Conservation (phyloP, 1,140 invertebrate genomes). For the Drosophila sturtevanti region DNA sequence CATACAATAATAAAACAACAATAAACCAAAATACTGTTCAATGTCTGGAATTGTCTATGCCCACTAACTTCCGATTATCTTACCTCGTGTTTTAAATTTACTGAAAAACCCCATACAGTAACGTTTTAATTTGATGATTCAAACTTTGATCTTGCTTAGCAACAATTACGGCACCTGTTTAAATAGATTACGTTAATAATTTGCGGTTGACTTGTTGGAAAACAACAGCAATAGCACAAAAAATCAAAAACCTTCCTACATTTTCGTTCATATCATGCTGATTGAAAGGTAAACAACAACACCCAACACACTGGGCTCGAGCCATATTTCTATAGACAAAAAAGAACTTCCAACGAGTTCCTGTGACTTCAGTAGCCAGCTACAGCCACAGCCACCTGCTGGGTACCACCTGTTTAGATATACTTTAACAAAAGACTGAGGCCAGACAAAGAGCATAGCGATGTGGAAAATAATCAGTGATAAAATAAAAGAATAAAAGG, state of each 20-base stretch:
- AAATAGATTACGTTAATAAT: conserved; percentile 39
- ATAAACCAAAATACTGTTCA: background rate
- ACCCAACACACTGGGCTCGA: background rate
- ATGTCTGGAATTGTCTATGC: conserved; percentile 32
- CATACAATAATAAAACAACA: background rate
- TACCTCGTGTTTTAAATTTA: background rate
- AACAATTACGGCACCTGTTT: conserved; percentile 12
- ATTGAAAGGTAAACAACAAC: conserved; percentile 76
- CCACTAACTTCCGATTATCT: conserved; percentile 25
- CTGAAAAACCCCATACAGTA: conserved; percentile 36
- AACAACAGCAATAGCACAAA: conserved; percentile 13
- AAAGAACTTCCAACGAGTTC: conserved; percentile 23
- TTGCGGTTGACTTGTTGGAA: conserved; percentile 65
- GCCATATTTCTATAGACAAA: conserved; percentile 35
- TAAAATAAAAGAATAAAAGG: conserved; percentile 73
- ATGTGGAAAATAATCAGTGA: conserved; percentile 81
- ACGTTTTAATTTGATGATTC: conserved; percentile 39
- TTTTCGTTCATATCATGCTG: conserved; percentile 64
- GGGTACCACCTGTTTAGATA: conserved; percentile 79
- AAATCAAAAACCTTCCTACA: conserved; percentile 25
- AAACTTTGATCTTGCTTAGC: conserved; percentile 12
- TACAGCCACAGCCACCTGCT: conserved; percentile 62
- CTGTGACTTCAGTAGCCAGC: conserved; percentile 29
- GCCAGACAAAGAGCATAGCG: conserved; percentile 69
- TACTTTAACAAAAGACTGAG: conserved; percentile 53